Conservation (phyloP, 1,140 invertebrate genomes). For the Helicoverpa zea region DNA sequence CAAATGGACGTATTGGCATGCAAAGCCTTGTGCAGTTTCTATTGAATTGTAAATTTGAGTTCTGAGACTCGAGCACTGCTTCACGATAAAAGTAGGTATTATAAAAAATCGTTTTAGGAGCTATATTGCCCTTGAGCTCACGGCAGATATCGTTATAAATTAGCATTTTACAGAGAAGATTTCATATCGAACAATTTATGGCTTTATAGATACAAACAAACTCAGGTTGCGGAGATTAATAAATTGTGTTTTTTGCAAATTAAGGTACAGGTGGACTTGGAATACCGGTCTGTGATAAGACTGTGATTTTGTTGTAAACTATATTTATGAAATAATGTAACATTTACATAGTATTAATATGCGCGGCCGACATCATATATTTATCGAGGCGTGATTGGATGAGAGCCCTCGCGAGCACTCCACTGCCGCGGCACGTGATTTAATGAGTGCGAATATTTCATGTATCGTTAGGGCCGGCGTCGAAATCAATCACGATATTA, state of each 20-base stretch:
- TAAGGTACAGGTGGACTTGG: neutral
- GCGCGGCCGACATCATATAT: conserved; percentile 65
- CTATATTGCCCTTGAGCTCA: conserved; percentile 29
- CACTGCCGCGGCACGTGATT: conserved; percentile 73
- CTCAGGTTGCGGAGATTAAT: conserved; percentile 17
- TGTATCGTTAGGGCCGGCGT: conserved; percentile 79
- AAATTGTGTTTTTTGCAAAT: conserved; percentile 12
- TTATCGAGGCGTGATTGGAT: conserved; percentile 74
- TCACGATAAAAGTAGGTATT: conserved; percentile 59
- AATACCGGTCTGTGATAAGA: neutral
- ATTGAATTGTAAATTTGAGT: conserved; percentile 84
- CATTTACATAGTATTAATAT: conserved; percentile 54
- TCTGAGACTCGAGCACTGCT: conserved; percentile 64
- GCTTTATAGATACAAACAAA: conserved; percentile 19
- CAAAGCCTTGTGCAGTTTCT: conserved; percentile 83
- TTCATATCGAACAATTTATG: conserved; percentile 34
- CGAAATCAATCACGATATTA: conserved; percentile 84
- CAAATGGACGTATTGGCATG: conserved; percentile 83
- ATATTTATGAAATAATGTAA: conserved; percentile 32
- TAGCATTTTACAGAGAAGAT: conserved; percentile 29
- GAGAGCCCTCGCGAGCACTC: conserved; percentile 73
- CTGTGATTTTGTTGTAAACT: neutral
- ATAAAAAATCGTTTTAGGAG: conserved; percentile 49
- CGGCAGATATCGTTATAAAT: conserved; percentile 29
- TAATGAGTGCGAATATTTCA: conserved; percentile 83